These are phyloP conservation scores for Acanthiza pusilla DNA, from an alignment of 2,797 vertebrate species.

Conservation along the genomic window DNA sequence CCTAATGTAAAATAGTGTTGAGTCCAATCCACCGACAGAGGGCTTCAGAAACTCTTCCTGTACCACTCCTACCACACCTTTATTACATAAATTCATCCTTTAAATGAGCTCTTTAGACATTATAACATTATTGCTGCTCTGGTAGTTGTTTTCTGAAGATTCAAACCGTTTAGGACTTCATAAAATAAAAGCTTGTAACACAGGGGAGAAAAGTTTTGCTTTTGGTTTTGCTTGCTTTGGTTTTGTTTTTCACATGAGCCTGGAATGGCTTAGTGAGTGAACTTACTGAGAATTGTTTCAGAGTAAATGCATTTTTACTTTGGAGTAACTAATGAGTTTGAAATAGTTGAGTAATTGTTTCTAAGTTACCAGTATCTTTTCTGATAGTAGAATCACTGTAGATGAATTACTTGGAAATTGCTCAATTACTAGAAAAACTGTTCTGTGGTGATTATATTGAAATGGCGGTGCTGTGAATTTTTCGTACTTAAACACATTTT, in stretches of 20 bases:
- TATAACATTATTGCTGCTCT: background rate
- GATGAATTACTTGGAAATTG: background rate
- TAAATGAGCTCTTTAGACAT: background rate
- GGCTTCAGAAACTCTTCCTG: background rate
- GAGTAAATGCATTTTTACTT: background rate
- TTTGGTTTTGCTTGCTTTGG: background rate
- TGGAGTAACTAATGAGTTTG: background rate
- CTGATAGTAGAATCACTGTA: background rate
- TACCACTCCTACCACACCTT: background rate
- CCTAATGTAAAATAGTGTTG: background rate
- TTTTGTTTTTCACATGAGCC: background rate
- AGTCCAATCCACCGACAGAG: background rate
- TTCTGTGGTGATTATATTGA: background rate
- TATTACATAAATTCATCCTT: background rate
- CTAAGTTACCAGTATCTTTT: background rate
- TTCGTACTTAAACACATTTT: background rate
- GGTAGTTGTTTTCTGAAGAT: background rate
- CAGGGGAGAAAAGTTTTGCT: rapidly evolving
- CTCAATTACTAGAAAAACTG: background rate
- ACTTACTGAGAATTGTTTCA: background rate
- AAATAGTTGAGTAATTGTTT: background rate
- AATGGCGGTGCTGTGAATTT: background rate
- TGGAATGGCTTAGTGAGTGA: background rate
- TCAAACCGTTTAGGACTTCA: background rate
- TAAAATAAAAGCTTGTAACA: background rate